Evolutionary conservation across 2,113 vertebrate species (phyloP).

Genomic region (Numida meleagris): DNA sequence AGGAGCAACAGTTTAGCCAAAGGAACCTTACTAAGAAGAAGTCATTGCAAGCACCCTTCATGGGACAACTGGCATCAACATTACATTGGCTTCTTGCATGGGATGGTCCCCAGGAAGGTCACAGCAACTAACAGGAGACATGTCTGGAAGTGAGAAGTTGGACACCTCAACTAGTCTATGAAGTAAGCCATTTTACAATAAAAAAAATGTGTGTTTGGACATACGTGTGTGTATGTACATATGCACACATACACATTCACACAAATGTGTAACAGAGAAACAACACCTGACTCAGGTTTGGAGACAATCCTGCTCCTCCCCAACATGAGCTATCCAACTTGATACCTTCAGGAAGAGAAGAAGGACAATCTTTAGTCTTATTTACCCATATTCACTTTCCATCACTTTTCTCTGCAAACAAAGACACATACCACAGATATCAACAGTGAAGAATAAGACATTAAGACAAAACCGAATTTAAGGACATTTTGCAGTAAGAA

Average conservation of each 20-base stretch:
- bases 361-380: neutral
- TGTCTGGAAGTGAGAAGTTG: neutral
- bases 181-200: neutral
- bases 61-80: neutral
- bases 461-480: neutral
- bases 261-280: too few species aligned
- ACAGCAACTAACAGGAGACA: rapidly evolving
- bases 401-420: neutral
- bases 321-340: neutral
- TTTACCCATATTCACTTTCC: rapidly evolving
- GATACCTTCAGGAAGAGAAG: neutral
- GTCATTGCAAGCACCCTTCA: neutral
- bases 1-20: neutral
- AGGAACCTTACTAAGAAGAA: neutral
- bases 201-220: neutral
- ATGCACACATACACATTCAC: neutral
- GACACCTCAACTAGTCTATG: neutral
- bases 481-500: neutral
- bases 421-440: neutral
- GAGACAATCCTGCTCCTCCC: neutral
- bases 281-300: neutral
- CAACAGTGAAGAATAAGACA: neutral
- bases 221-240: rapidly evolving
- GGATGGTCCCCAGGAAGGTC: neutral
- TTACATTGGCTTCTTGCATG: rapidly evolving